Base-by-base conservation (phyloP, 2,797 vertebrate species). In the Protonibea diacanthus region DNA sequence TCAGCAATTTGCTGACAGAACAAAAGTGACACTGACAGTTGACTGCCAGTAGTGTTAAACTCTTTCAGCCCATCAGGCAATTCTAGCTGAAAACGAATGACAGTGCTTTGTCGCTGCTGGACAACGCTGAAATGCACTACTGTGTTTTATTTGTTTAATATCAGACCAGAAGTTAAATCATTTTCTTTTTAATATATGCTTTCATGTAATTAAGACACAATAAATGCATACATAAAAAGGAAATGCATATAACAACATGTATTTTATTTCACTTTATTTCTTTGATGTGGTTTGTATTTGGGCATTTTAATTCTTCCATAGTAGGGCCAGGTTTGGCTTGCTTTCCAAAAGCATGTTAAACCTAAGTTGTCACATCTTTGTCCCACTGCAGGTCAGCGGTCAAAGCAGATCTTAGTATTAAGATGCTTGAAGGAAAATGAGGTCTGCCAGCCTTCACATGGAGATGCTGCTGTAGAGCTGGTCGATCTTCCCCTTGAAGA, bases 401-500 rank as follows among this genome's bases (percentile, higher is more conserved):
- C 72, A 80, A 75, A 88, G 85, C 73, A 55, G 62, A 74, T 78
- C 78, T 84, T 79, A 60, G 86, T 70, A 55, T 87, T 84, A 72
- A 82, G 82, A 79, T 86, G 89, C 74, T 80, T 66, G 55, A 71
- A 76, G 74, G 74, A 67, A 80, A 77, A 67, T 20, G n/a, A 78
- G 68, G 59, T 86, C 76, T 15, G 47, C 64, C 13, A 20, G 84
- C 67, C 59, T 89, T 96, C 96, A 98, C 95, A 99, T 95, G 93
- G 96, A 96, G 91, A 96, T 96, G 86, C 94, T 94, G 86, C 95
- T 96, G 91, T 99, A 99, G 89, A 99, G 96, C 65, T 97, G 93
- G 62, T 98, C 96, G 56, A 99, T 98, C 91, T 97, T 96, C 73
- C 86, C 94, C 93, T 96, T 98, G 94, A 99, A 99, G 94, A 95